Evolutionary conservation across 1,140 invertebrate genomes (phyloP).

Genomic region (Meloidogyne chitwoodi): DNA sequence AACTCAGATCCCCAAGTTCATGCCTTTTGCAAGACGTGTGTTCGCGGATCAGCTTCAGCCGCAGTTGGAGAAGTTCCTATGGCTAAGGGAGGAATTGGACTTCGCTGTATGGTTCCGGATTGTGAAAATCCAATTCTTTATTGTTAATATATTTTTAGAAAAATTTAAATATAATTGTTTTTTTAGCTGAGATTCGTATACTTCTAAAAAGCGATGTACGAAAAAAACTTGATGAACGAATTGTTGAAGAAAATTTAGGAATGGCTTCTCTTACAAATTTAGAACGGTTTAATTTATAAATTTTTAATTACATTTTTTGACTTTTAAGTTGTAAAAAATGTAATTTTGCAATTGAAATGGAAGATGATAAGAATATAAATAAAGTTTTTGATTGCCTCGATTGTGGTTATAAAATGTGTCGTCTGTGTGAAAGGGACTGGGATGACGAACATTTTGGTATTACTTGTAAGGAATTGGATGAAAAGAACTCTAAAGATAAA

Average conservation of each 20-base stretch:
- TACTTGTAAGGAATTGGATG: constrained; percentile 24
- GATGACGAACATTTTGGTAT: constrained; percentile 39
- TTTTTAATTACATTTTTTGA: neutral
- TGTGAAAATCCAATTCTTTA: constrained; percentile 39
- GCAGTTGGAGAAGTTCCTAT: constrained; percentile 27
- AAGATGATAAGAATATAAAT: constrained; percentile 20
- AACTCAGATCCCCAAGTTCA: neutral
- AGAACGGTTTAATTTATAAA: constrained; percentile 20
- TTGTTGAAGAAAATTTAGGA: constrained; percentile 35
- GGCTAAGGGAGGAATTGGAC: constrained; percentile 28
- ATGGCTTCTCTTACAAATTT: constrained; percentile 24
- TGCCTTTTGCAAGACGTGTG: constrained; percentile 22
- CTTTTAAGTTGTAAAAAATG: constrained; percentile 31
- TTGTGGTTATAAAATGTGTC: constrained; percentile 30
- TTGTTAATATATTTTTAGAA: constrained; percentile 9
- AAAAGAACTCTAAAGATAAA: constrained; percentile 20
- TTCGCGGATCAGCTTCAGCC: constrained; percentile 23
- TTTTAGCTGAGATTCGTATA: constrained; percentile 31
- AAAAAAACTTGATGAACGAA: constrained; percentile 27
- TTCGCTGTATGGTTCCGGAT: constrained; percentile 28
- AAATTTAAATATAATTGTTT: neutral
- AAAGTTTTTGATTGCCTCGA: constrained; percentile 38
- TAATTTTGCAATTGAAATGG: constrained; percentile 36
- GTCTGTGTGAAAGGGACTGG: constrained; percentile 32
- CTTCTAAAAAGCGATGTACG: constrained; percentile 21